phyloP scores from a whole-genome alignment of 2,797 vertebrate genomes.

The Sparus aurata region DNA sequence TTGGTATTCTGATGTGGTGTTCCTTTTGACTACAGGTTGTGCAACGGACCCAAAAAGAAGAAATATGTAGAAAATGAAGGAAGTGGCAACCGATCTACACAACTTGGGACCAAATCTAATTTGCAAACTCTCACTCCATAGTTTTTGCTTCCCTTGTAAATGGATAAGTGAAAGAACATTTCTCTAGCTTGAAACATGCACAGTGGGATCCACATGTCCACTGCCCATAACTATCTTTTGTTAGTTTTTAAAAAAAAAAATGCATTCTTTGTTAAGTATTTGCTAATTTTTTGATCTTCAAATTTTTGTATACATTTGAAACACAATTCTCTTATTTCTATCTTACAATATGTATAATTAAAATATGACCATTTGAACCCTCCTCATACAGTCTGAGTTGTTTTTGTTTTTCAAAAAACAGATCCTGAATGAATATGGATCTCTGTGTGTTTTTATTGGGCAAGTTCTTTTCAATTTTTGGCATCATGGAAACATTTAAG shows the following conservation, averaged over 20 bases:
- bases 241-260: neutral
- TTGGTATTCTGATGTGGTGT: neutral
- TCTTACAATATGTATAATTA: neutral
- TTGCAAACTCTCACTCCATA: conserved; percentile 33
- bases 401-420: neutral
- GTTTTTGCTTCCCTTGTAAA: neutral
- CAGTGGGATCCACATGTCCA: neutral
- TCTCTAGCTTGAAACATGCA: conserved; percentile 16
- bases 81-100: conserved; percentile 11
- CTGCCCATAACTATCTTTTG: neutral
- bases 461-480: neutral
- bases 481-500: neutral
- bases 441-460: neutral
- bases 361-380: conserved; percentile 19
- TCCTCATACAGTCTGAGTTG: neutral
- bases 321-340: neutral
- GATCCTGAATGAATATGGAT: neutral
- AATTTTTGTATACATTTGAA: conserved; percentile 15
- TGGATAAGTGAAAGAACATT: neutral
- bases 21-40: conserved; percentile 58
- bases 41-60: conserved; percentile 56
- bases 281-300: neutral
- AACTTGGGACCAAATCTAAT: conserved; percentile 43
- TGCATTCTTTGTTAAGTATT: too few species aligned
- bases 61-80: conserved; percentile 56